Conservation (phyloP, 2,888 invertebrate genomes). For the Drosophila subsilvestris region DNA sequence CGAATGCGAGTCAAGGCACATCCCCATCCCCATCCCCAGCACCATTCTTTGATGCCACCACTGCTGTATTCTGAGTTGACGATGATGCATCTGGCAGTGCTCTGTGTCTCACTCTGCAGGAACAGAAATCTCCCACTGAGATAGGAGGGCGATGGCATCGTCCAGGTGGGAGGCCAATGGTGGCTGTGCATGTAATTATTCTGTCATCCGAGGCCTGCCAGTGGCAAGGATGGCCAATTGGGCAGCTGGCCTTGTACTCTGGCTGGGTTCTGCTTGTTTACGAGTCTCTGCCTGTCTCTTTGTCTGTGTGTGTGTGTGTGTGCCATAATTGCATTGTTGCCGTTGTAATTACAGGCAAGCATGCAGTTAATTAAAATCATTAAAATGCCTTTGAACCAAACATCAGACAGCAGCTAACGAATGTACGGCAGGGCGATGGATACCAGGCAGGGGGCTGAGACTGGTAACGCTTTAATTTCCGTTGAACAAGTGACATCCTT, state of each 20-base stretch:
- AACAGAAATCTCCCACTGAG: conserved; percentile 23
- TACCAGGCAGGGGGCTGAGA: conserved; percentile 19
- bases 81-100: conserved; percentile 25
- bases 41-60: neutral
- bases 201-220: conserved; percentile 69
- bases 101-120: conserved; percentile 11
- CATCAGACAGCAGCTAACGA: conserved; percentile 24
- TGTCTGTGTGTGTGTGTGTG: conserved; percentile 16
- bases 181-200: conserved; percentile 69
- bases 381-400: conserved; percentile 73
- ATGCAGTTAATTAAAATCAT: conserved; percentile 78
- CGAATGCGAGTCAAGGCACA: neutral
- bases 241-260: conserved; percentile 50
- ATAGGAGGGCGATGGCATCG: neutral
- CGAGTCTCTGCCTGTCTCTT: conserved; percentile 26
- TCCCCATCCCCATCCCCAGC: neutral
- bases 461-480: conserved; percentile 65
- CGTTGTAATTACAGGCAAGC: conserved; percentile 74
- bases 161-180: conserved; percentile 1
- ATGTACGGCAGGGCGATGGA: neutral
- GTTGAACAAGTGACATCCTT: conserved; percentile 48
- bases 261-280: conserved; percentile 57
- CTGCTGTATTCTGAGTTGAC: neutral
- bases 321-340: conserved; percentile 76
- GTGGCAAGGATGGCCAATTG: conserved; percentile 21